These are phyloP conservation scores for Bicyclus anynana DNA, from an alignment of 1,140 invertebrate genomes.

Conservation along the genomic window DNA sequence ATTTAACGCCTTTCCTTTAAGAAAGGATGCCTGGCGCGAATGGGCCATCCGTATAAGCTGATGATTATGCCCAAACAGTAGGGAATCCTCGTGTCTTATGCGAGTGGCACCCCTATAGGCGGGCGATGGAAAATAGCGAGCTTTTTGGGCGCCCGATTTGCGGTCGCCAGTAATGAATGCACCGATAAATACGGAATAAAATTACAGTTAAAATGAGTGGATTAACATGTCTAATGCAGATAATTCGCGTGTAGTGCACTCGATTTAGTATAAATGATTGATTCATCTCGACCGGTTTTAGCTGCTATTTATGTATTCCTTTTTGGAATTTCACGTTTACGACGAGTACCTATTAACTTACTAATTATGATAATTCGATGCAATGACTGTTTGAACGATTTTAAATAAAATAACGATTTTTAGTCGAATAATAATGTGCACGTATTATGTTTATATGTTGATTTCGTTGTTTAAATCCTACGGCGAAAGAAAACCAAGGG, in stretches of 20 bases:
- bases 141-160: conserved; percentile 74
- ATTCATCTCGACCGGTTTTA: conserved; percentile 41
- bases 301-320: conserved; percentile 37
- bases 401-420: no score
- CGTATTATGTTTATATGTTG: no score
- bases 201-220: conserved; percentile 77
- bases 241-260: conserved; percentile 69
- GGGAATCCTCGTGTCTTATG: background rate
- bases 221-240: conserved; percentile 78
- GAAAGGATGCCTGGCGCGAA: no score
- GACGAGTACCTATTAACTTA: no score
- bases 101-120: background rate
- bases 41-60: no score
- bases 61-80: background rate
- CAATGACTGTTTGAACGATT: no score
- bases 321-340: conserved; percentile 25
- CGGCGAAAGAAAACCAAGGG: no score
- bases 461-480: no score
- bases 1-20: no score
- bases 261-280: conserved; percentile 70
- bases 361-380: background rate
- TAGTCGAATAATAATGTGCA: no score
- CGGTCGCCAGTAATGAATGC: conserved; percentile 74
- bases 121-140: conserved; percentile 58
- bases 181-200: conserved; percentile 77